phyloP scores from a whole-genome alignment of 2,888 invertebrate species.

The Cryptus viduatorius region DNA sequence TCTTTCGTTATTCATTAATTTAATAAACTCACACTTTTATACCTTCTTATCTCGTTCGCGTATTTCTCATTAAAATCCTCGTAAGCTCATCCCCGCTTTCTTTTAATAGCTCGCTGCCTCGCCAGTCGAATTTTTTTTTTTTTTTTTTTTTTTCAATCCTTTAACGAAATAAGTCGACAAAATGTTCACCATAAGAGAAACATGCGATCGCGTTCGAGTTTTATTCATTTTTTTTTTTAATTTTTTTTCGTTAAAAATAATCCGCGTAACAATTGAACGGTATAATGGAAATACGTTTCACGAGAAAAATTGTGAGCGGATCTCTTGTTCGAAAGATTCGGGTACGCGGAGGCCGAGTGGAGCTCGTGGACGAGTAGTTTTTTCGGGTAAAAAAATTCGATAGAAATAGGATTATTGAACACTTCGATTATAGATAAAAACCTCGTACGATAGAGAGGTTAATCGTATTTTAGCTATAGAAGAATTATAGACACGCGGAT shows the following conservation, averaged over 20 bases:
- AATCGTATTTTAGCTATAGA: constrained; percentile 7
- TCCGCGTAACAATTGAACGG: not conserved
- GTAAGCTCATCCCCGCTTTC: constrained; percentile 27
- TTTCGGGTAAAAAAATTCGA: not conserved
- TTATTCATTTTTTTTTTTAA: not conserved
- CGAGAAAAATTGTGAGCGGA: not conserved
- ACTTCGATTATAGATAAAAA: constrained; percentile 38
- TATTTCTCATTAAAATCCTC: not conserved
- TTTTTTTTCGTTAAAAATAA: not conserved
- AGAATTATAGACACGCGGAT: constrained; percentile 1
- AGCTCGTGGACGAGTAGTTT: constrained; percentile 44
- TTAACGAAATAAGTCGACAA: not conserved
- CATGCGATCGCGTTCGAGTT: not conserved
- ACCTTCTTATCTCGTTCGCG: constrained; percentile 6
- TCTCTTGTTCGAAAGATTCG: constrained; percentile 2
- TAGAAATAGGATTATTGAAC: constrained; percentile 8
- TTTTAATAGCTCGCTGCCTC: constrained; percentile 22
- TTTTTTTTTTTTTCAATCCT: not conserved
- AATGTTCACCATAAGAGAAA: not conserved
- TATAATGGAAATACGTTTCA: not conserved
- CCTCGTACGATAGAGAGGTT: not conserved
- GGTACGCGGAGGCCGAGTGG: constrained; percentile 22
- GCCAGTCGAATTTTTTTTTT: not conserved
- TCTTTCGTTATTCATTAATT: constrained; percentile 61
- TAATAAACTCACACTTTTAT: constrained; percentile 60